Conservation (phyloP, 2,888 invertebrate genomes). For the Cylindroiulus punctatus region DNA sequence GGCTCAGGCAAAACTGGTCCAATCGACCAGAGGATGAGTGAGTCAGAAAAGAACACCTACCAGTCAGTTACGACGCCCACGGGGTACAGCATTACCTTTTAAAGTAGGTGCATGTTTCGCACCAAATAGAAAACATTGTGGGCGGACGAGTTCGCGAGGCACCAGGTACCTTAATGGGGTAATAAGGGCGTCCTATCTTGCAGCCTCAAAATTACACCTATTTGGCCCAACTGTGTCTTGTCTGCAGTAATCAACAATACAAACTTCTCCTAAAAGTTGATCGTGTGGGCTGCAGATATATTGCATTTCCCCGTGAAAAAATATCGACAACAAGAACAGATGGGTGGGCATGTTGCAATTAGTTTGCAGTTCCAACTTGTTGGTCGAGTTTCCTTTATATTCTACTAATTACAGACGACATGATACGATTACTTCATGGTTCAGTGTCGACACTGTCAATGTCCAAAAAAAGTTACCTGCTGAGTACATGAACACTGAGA, state of each 20-base stretch:
- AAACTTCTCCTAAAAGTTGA: not conserved
- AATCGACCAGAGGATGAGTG: not conserved
- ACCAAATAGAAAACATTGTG: not conserved
- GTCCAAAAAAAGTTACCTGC: not conserved
- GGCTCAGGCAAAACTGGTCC: not conserved
- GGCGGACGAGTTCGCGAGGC: constrained; percentile 18
- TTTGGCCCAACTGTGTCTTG: not conserved
- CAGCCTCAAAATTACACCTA: not conserved
- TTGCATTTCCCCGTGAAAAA: not conserved
- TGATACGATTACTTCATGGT: too few relatives aligned
- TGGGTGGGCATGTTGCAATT: not conserved
- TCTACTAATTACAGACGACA: not conserved
- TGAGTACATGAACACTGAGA: too few relatives aligned
- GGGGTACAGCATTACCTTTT: not conserved
- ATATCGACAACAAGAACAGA: not conserved
- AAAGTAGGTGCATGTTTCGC: constrained; percentile 40
- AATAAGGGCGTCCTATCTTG: not conserved
- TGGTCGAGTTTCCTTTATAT: not conserved
- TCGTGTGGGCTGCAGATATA: not conserved
- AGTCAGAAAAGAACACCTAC: constrained; percentile 23
- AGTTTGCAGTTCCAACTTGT: not conserved
- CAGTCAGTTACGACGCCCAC: not conserved
- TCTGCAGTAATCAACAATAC: not conserved
- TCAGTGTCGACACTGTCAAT: not conserved
- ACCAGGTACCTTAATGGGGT: constrained; percentile 41